Conservation (phyloP, 2,797 vertebrate genomes). For the Hydrocynus forskahlii region DNA sequence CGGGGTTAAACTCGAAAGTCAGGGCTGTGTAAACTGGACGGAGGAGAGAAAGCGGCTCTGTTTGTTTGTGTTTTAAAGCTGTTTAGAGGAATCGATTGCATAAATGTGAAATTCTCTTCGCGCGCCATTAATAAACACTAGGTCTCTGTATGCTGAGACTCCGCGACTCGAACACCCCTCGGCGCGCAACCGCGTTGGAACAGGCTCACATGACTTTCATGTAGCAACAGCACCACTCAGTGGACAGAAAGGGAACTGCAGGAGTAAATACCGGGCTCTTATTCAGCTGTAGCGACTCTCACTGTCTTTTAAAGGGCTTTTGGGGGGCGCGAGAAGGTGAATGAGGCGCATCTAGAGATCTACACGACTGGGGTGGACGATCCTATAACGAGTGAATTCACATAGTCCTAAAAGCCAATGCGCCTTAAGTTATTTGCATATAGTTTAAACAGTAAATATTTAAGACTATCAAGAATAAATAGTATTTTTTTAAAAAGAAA, state of each 20-base stretch:
- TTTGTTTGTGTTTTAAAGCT: neutral
- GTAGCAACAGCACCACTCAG: slow-evolving; percentile 20
- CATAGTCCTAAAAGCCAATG: neutral
- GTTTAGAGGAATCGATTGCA: neutral
- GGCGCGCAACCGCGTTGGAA: too few species aligned
- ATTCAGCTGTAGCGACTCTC: too few species aligned
- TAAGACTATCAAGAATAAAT: neutral
- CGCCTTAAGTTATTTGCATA: neutral
- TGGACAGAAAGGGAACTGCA: neutral
- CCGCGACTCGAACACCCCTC: too few species aligned
- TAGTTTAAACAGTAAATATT: neutral
- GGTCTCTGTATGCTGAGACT: slow-evolving; percentile 4
- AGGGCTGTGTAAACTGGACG: neutral
- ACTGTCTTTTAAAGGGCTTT: too few species aligned
- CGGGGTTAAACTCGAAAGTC: too few species aligned
- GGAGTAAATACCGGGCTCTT: too few species aligned
- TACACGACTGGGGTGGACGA: neutral
- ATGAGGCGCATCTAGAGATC: too few species aligned
- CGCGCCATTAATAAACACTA: slow-evolving; percentile 36
- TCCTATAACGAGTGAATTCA: too few species aligned
- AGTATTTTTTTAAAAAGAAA: too few species aligned
- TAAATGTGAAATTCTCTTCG: slow-evolving; percentile 32
- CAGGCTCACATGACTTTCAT: neutral
- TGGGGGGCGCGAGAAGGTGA: too few species aligned
- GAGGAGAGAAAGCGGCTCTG: too few species aligned